phyloP scores from a whole-genome alignment of 2,888 invertebrate species.

The Rhamphomyia laevipes region DNA sequence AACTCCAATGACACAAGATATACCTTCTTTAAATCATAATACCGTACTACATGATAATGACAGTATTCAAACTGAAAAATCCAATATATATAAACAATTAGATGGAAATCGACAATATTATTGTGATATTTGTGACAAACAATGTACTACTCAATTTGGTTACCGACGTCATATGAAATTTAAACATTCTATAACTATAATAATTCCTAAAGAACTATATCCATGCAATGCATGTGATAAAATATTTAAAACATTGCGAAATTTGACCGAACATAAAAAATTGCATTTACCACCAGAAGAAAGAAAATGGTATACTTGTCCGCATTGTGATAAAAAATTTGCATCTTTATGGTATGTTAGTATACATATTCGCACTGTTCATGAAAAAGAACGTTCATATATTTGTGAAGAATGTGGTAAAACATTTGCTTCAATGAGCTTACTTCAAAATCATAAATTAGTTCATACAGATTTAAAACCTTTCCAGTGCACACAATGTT shows the following conservation, averaged over 20 bases:
- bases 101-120: no score
- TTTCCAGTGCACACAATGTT: slow-evolving; percentile 35
- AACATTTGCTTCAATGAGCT: slow-evolving; percentile 28
- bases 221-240: slow-evolving; percentile 8
- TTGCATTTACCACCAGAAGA: slow-evolving; percentile 22
- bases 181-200: not conserved
- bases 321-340: slow-evolving; percentile 26
- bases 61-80: no score
- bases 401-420: slow-evolving; percentile 31
- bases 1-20: no score
- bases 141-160: not conserved
- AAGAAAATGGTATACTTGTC: slow-evolving; percentile 21
- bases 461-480: slow-evolving; percentile 39
- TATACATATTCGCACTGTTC: slow-evolving; percentile 6
- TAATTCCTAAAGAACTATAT: not conserved
- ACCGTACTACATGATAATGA: no score
- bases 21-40: no score
- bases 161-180: not conserved
- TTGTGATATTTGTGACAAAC: not conserved
- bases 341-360: not conserved
- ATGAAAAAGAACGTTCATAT: slow-evolving; percentile 15
- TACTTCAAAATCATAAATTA: slow-evolving; percentile 35
- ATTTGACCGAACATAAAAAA: slow-evolving; percentile 17
- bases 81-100: no score
- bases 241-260: slow-evolving; percentile 9